phyloP scores from a whole-genome alignment of 2,113 vertebrate genomes.

The Orycteropus afer region DNA sequence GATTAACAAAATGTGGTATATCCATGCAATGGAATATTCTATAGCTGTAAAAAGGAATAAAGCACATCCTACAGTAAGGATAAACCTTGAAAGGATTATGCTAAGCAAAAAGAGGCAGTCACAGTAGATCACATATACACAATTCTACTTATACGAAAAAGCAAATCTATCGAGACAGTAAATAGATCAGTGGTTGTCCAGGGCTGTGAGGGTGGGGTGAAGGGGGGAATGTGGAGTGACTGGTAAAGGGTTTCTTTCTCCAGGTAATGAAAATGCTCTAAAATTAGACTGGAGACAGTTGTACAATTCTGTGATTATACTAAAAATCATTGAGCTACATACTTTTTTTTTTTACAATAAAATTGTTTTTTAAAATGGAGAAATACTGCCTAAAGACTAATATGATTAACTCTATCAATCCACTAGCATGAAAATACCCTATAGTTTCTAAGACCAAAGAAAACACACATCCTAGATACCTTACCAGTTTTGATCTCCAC shows the following conservation, averaged over 20 bases:
- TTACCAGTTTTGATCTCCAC: conserved; percentile 99
- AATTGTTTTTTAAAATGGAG: neutral
- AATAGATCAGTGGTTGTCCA: neutral
- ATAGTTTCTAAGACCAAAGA: conserved; percentile 1
- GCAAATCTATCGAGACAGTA: neutral
- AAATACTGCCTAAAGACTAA: neutral
- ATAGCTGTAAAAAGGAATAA: neutral
- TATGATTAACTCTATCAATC: neutral
- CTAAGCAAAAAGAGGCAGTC: neutral
- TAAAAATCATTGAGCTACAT: neutral
- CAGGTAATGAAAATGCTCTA: conserved; percentile 7
- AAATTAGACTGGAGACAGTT: neutral
- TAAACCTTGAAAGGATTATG: neutral
- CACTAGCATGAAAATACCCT: neutral
- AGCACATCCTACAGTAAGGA: neutral
- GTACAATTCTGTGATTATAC: conserved; percentile 6
- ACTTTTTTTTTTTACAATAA: neutral
- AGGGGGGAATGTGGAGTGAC: neutral
- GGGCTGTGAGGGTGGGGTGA: neutral
- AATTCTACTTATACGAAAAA: neutral
- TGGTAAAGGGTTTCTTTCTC: neutral
- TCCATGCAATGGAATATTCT: neutral
- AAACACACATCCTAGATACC: neutral
- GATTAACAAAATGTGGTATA: neutral
- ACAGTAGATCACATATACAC: neutral